Base-by-base conservation (phyloP, 2,888 invertebrate genomes). In the Himalopsyche japonica region DNA sequence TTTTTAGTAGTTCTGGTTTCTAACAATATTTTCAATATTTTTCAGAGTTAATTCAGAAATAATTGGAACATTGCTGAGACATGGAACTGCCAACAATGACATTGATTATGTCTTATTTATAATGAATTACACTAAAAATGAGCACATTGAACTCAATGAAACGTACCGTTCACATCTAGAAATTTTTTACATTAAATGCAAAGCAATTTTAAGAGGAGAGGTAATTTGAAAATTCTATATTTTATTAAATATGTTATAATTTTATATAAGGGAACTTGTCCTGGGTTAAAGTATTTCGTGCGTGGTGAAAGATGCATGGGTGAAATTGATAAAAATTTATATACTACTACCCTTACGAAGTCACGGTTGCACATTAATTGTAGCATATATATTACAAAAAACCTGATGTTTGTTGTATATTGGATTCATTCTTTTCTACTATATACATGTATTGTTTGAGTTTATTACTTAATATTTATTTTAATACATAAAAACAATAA, bases 11-110 rank as follows among this genome's bases (percentile, higher is more conserved):
- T 76, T 76, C 79, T 76, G 18, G 57, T 70, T 76, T 57, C 78
- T 86, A 83, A 70, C 32, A 10, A 37, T 82, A 24, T 47, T 49
- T 18, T n/a, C 83, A 20, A 48, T 48, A 64, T 32, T 87, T 93
- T 92, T 86, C 90, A 94, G 96, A 88, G 90, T 95, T 70, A 98
- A 97, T 89, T 91, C 93, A 81, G 93, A 95, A 90, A 96, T 98
- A 86, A 90, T 97, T 79, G 96, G 96, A 18, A 94, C 95, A 32
- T 93, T 98, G 90, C 87, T 97, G 43, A 91, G 91, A 18, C 93
- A 95, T 88, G 97, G 95, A 2, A 93, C 94, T 87, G 89, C 89
- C 5, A 90, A 91, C 30, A 91, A 89, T 84, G 92, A 95, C 83
- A 96, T 97, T 89, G 89, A 90, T 0, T 97, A 96, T 89, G 91